phyloP scores from a whole-genome alignment of 2,113 vertebrate genomes.

The Barbus barbus region DNA sequence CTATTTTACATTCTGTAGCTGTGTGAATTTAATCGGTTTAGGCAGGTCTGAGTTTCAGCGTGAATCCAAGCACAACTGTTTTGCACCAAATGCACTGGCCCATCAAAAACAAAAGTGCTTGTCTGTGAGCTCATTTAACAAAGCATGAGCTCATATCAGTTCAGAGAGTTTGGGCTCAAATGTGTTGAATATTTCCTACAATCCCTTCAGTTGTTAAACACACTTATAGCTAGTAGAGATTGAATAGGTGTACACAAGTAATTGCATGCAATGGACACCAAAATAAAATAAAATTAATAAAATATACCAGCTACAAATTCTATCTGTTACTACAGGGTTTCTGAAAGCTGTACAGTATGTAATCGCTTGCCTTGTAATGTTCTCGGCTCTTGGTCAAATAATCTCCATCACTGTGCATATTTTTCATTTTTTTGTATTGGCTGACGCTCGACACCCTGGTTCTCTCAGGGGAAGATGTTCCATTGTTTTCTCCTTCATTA shows the following conservation, averaged over 20 bases:
- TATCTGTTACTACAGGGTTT: not conserved
- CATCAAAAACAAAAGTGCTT: not conserved
- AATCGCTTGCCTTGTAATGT: not conserved
- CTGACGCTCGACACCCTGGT: not conserved
- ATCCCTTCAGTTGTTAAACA: not conserved
- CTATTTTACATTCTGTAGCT: not conserved
- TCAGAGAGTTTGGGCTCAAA: not conserved
- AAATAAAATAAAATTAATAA: not conserved
- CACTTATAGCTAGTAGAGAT: not conserved
- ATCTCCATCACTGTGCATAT: not conserved
- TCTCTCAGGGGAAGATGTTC: constrained; percentile 25
- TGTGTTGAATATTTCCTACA: not conserved
- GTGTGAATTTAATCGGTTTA: not conserved
- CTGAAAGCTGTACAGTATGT: not conserved
- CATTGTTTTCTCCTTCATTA: constrained; percentile 42
- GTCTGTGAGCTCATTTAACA: constrained; percentile 11
- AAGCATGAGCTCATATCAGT: not conserved
- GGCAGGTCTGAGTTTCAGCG: not conserved
- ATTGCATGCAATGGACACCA: not conserved
- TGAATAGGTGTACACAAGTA: not conserved
- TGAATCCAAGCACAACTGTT: not conserved
- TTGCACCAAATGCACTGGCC: not conserved
- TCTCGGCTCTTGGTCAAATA: constrained; percentile 8
- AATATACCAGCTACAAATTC: not conserved
- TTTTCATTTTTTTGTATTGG: not conserved